phyloP scores from a whole-genome alignment of 2,797 vertebrate genomes.

The Lepidocolaptes lacrymiger region DNA sequence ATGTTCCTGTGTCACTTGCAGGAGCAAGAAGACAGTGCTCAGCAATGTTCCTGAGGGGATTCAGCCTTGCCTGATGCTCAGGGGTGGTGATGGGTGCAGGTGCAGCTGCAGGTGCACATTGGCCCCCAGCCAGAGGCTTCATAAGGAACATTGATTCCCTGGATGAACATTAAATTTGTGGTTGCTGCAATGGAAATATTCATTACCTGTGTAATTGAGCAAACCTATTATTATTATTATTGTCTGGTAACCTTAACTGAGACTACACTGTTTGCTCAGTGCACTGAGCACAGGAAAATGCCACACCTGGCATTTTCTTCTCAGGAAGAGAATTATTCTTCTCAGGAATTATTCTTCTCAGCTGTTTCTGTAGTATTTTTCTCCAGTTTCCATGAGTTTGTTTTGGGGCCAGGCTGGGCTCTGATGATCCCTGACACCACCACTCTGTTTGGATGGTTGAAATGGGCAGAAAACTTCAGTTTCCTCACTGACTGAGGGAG shows the following conservation, averaged over 20 bases:
- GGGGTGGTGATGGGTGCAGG: neutral
- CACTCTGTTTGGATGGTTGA: neutral
- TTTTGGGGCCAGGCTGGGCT: neutral
- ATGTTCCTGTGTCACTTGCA: fast-evolving
- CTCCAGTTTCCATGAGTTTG: neutral
- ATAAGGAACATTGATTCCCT: neutral
- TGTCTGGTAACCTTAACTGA: neutral
- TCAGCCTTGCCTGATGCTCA: neutral
- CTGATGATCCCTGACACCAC: neutral
- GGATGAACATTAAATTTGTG: neutral
- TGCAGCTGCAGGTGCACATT: neutral
- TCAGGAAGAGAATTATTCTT: no score
- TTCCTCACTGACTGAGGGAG: neutral
- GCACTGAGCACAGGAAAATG: neutral
- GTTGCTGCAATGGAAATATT: neutral
- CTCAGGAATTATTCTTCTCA: neutral
- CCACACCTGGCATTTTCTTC: neutral
- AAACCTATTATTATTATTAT: neutral
- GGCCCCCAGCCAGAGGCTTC: neutral
- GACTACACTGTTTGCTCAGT: neutral
- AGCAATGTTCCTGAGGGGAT: neutral
- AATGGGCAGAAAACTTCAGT: neutral
- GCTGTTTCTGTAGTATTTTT: neutral
- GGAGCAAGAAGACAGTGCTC: neutral
- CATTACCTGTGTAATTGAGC: neutral